phyloP scores from a whole-genome alignment of 2,113 vertebrate genomes.

The Pao palembangensis region DNA sequence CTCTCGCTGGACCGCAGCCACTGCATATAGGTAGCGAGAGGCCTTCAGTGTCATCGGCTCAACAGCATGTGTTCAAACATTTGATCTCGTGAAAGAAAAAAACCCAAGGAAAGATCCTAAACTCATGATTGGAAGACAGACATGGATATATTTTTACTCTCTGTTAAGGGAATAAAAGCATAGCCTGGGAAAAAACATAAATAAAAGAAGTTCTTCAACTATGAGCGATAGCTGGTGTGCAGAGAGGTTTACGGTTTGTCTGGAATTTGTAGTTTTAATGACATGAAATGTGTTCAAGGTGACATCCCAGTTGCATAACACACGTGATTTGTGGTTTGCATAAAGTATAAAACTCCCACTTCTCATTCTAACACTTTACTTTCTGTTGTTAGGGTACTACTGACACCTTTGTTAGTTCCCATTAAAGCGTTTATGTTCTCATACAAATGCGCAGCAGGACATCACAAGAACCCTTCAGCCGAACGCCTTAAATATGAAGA shows the following conservation, averaged over 20 bases:
- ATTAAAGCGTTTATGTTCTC: no score
- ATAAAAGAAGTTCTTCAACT: no score
- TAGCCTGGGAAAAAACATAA: no score
- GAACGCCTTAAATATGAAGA: constrained; percentile 35
- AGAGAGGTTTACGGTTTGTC: no score
- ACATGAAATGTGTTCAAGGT: neutral
- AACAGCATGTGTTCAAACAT: constrained; percentile 16
- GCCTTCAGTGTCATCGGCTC: constrained; percentile 5
- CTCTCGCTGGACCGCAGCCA: constrained; percentile 25
- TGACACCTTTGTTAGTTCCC: constrained; percentile 12
- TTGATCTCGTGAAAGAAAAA: constrained; percentile 6
- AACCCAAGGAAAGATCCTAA: constrained; percentile 13
- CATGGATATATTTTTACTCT: neutral
- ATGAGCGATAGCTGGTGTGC: no score
- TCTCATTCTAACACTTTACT: neutral
- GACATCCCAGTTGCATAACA: neutral
- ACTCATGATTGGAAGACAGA: neutral
- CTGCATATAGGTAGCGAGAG: constrained; percentile 30
- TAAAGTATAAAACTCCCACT: constrained; percentile 1
- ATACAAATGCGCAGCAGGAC: no score
- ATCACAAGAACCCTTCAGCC: no score
- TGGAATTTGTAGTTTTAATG: constrained; percentile 1
- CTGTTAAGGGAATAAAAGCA: no score
- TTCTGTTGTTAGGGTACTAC: constrained; percentile 9
- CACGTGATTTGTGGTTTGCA: neutral